Base-by-base conservation (phyloP, 2,113 vertebrate genomes). In the Semnornis frantzii region DNA sequence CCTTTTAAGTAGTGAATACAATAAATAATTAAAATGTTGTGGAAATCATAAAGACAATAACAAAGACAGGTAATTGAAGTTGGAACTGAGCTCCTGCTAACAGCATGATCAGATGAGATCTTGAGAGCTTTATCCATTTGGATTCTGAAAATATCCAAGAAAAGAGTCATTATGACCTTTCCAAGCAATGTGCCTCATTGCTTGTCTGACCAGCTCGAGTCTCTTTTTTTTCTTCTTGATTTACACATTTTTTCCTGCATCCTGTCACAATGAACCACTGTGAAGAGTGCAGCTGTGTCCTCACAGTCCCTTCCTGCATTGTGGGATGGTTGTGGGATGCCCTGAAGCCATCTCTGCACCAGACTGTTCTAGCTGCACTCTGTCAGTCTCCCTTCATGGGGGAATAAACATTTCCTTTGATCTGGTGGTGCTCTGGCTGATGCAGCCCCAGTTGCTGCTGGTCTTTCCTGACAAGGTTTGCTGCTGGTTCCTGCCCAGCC, bases 291-390 rank as follows among this genome's bases (percentile, higher is more conserved):
- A 71, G 13, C 1, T 63, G 9, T 71, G 18, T 27, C 33, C 24
- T 75, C 54, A 42, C 11, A 34, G 21, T 60, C 25, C 17, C 7
- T 55, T 18, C 15, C 23, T 5, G 0, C 18, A 30, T 5, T 13
- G 6, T 0, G 3, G 2, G 0, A 0, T 39, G 13, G 9, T 23
- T 76, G 7, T 60, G 72, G 57, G 33, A 4, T 78, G 8, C 3
- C 5, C n/a, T 3, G 8, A 75, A 63, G 5, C 15, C 15, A 7
- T 9, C 12, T 20, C 13, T 71, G 33, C 6, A 24, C 3, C 16
- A 31, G 14, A 2, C 3, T 62, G 8, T 31, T 12, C 8, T 84
- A 80, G 20, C 5, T 10, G 7, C 8, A 27, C 6, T 62, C 4
- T 79, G 11, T 2, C 18, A 79, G 13, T 3, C 8, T 71, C 20